Evolutionary conservation across 2,797 vertebrate genomes (phyloP), one percentile per base, ranked within the genome.

Genomic region (Caiman crocodilus): DNA sequence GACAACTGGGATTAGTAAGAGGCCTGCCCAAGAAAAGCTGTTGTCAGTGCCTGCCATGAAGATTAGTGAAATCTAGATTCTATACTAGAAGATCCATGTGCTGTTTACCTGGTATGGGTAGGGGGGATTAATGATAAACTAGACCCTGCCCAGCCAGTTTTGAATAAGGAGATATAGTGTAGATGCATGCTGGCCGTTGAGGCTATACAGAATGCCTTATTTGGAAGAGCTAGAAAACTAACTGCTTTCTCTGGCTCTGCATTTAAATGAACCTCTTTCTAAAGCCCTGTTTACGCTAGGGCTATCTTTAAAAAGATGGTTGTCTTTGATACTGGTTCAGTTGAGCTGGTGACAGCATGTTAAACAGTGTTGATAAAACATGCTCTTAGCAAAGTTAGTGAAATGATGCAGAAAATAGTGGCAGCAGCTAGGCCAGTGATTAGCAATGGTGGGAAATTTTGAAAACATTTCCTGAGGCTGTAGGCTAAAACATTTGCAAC

Each of bases 51-150:
- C 88, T 94, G 75, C 90, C 26, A 1, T 55, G 91, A 93, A 96
- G 93, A 96, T 92, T 94, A 92, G 92, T 58, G 92, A 94, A 94
- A 94, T 56, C 75, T 85, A 85, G 80, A 92, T 89, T 76, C 26
- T 76, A 30, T 87, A 61, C 83, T 71, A 88, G 88, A 83, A 83
- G 85, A 88, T 69, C 69, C 80, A 65, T 79, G 30, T 81, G 64
- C 61, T 89, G 64, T 82, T 58, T 94, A 35, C 50, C 94, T 89
- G 82, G 77, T 95, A 74, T 28, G 80, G 67, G 58, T 88, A 85
- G 25, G 35, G 50, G 58, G 69, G 56, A 89, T 96, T 96, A 94
- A 88, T 88, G 80, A 87, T 74, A 69, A 87, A 20, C 88, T 88
- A 95, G 90, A 87, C 30, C 28, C 74, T 86, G 80, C 21, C 80